These are phyloP conservation scores for Drosophila kepulauana DNA, from an alignment of 1,140 invertebrate genomes.

Conservation along the genomic window DNA sequence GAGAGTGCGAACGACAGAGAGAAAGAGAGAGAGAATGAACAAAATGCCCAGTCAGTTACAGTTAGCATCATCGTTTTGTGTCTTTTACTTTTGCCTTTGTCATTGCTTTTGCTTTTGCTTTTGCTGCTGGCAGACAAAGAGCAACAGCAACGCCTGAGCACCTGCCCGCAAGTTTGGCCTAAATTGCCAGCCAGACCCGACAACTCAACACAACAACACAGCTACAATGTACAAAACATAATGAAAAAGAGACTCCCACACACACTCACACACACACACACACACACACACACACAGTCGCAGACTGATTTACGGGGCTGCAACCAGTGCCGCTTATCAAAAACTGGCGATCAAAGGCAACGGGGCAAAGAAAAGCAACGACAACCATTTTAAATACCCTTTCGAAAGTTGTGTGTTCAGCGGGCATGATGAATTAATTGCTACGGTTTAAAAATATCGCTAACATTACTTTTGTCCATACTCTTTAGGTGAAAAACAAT, in stretches of 20 bases:
- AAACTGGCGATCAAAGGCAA: constrained; percentile 39
- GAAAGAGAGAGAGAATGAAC: background rate
- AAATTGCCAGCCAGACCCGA: constrained; percentile 32
- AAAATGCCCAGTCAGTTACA: constrained; percentile 21
- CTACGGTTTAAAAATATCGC: too few relatives aligned
- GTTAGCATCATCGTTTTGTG: constrained; percentile 36
- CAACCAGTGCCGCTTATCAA: constrained; percentile 48
- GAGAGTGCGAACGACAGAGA: background rate
- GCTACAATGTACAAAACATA: constrained; percentile 50
- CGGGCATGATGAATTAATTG: too few relatives aligned
- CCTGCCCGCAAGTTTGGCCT: constrained; percentile 53
- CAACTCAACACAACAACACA: constrained; percentile 19
- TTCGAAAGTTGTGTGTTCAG: too few relatives aligned
- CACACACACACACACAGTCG: constrained; percentile 9
- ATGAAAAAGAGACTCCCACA: constrained; percentile 33
- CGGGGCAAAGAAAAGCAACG: constrained; percentile 28
- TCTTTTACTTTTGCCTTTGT: constrained; percentile 7
- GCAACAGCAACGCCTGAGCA: constrained; percentile 27
- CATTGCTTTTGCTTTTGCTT: background rate
- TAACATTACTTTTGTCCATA: too few relatives aligned
- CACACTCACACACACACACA: constrained; percentile 23
- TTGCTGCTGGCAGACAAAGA: constrained; percentile 17
- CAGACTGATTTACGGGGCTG: constrained; percentile 43
- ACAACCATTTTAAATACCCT: constrained; percentile 26
- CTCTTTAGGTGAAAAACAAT: too few relatives aligned